phyloP scores from a whole-genome alignment of 2,888 invertebrate species.

The Melieria crassipennis region DNA sequence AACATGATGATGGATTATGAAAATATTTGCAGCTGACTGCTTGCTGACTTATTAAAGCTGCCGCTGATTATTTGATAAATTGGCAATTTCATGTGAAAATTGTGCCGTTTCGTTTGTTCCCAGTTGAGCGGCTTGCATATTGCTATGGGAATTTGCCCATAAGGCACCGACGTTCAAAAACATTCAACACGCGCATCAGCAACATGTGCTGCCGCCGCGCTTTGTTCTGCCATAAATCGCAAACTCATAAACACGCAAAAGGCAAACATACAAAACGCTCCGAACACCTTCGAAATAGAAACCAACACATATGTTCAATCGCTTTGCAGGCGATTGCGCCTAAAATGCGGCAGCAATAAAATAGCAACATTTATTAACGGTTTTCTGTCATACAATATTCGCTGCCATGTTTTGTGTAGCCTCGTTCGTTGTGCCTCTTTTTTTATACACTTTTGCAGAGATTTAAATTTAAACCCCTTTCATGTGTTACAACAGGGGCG shows the following conservation, averaged over 20 bases:
- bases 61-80: too few species aligned
- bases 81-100: too few species aligned
- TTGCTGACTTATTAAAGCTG: too few species aligned
- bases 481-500: not conserved
- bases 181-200: not conserved
- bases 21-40: not conserved
- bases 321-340: not conserved
- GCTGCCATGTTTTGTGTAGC: slow-evolving; percentile 20
- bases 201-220: slow-evolving; percentile 15
- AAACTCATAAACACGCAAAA: not conserved
- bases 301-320: not conserved
- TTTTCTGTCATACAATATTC: not conserved
- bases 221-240: slow-evolving; percentile 17
- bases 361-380: slow-evolving; percentile 26
- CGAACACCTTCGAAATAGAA: not conserved
- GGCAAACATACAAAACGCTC: not conserved
- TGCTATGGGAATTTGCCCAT: too few species aligned
- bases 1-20: slow-evolving; percentile 6
- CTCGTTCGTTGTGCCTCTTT: not conserved
- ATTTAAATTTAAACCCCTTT: not conserved
- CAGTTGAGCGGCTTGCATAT: too few species aligned
- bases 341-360: slow-evolving; percentile 21
- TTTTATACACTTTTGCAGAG: not conserved
- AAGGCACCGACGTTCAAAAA: too few species aligned
- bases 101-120: too few species aligned